Percentiles rank a stretch among this genome's conserved stretches.
Conservation (phyloP, 2,888 invertebrate genomes). For the Andrena praecox region DNA sequence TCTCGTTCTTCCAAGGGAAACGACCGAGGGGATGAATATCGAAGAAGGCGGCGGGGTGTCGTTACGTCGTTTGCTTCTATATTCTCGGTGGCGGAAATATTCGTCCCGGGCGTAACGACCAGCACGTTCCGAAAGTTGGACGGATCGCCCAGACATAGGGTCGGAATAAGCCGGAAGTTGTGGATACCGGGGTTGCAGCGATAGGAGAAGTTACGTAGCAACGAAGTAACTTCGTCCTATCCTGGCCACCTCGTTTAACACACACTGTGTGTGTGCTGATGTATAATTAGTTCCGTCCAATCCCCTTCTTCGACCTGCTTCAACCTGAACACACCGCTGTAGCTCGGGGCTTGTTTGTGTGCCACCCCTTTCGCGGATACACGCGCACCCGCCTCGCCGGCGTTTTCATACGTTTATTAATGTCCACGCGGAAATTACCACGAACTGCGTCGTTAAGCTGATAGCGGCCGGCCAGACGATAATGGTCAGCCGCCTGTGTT, state of each 20-base stretch:
- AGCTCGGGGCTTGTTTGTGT: not conserved
- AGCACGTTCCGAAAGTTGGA: slow-evolving; percentile 58
- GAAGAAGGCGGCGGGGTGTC: too few relatives aligned
- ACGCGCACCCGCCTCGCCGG: too few relatives aligned
- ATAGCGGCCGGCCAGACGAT: not conserved
- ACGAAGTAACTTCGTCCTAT: slow-evolving; percentile 53
- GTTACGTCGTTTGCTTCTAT: slow-evolving; percentile 6
- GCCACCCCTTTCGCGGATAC: not conserved
- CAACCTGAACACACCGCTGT: slow-evolving; percentile 43
- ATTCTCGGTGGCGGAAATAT: slow-evolving; percentile 34
- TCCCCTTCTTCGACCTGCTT: slow-evolving; percentile 47
- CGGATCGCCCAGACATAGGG: slow-evolving; percentile 59
- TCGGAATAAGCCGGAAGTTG: slow-evolving; percentile 63
- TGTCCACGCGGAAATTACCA: not conserved
- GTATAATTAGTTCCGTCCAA: slow-evolving; percentile 65
- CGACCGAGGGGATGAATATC: not conserved
- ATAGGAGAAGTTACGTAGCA: slow-evolving; percentile 61
- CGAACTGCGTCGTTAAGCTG: not conserved
- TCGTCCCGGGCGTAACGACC: slow-evolving; percentile 48
- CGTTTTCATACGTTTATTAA: slow-evolving; percentile 24
- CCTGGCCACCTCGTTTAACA: slow-evolving; percentile 63
- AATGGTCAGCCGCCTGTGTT: not conserved
- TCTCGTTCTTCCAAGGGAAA: too few relatives aligned
- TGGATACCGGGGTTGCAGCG: slow-evolving; percentile 40
- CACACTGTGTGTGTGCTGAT: slow-evolving; percentile 50